Base-by-base conservation (phyloP, 2,113 vertebrate genomes). In the Oncorhynchus clarkii region DNA sequence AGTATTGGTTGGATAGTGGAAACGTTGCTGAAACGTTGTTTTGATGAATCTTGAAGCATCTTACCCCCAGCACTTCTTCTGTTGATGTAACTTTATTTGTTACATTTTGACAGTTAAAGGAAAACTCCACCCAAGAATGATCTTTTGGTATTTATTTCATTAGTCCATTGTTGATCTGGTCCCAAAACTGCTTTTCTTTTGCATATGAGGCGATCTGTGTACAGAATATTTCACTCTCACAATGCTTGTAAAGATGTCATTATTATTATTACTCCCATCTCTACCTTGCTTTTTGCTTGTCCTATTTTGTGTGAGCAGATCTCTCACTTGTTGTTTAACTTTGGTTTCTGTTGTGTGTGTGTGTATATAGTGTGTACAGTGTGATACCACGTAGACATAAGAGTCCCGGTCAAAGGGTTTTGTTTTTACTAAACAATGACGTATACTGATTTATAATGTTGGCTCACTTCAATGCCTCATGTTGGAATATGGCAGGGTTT, bases 201-300 rank as follows among this genome's bases (percentile, higher is more conserved):
- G 65, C 29, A 71, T 78, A 69, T 34, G 34, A 34, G 75, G 70
- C 79, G 76, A 71, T 76, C 57, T 71, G 29, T 82, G 75, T 80
- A 71, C 72, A 79, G 2, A 67, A 26, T 29, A 24, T 80, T 26
- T 8, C 29, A 54, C 13, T 81, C 77, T 81, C 77, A 70, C 66
- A 69, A 60, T 22, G 65, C 71, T 84, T 88, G 72, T 87, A 85
- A 88, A 85, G 70, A 80, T 89, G 80, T 86, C 82, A 80, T 74
- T 82, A 82, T 82, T 82, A 82, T 82, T 89, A 89, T 22, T 39
- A 14, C 29, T 79, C 20, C 75, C 75, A 82, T 86, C 59, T 77
- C 82, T 75, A 69, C 26, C 22, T 48, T 48, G 45, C 34, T 67
- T 54, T 73, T 24, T 60, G 48, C 29, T 11, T n/a, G 29, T 73